A percentile compares a stretch with the other conserved stretches of the same genome.
These are phyloP conservation scores for Mesorhabditis sp. DNA, from an alignment of 2,888 invertebrate species.

Conservation along the genomic window DNA sequence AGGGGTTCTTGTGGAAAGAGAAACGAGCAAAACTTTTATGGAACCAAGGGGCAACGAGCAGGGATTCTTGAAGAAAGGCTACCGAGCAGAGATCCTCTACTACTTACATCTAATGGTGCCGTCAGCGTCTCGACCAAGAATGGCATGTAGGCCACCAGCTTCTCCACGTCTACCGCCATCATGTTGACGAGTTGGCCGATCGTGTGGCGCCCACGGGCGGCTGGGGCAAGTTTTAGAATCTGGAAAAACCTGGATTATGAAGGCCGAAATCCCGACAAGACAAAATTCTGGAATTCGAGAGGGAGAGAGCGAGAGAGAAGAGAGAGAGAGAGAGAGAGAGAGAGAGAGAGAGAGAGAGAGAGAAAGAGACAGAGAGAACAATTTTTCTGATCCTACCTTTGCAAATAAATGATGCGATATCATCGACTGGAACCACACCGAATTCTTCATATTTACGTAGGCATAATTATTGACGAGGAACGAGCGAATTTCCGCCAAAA, in stretches of 20 bases:
- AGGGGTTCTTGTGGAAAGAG: no score
- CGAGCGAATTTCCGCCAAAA: slow-evolving; percentile 20
- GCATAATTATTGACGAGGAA: slow-evolving; percentile 11
- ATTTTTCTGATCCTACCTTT: slow-evolving; percentile 4
- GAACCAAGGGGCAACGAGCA: no score
- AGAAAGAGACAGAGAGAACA: no score
- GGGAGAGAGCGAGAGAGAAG: no score
- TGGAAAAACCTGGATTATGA: slow-evolving; percentile 30
- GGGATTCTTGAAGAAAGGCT: no score
- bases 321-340: no score
- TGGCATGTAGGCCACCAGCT: slow-evolving; percentile 31
- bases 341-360: no score
- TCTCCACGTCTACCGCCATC: slow-evolving; percentile 61
- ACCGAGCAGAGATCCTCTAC: no score
- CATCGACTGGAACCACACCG: slow-evolving; percentile 1
- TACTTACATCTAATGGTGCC: neutral
- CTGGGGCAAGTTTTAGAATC: slow-evolving; percentile 61
- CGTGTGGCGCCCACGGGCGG: slow-evolving; percentile 60
- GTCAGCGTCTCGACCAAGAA: slow-evolving; percentile 1
- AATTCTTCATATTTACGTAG: neutral
- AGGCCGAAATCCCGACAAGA: no score
- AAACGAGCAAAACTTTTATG: no score
- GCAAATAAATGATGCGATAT: neutral
- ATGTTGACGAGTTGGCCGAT: slow-evolving; percentile 65
- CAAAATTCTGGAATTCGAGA: no score